Conservation (phyloP, 1,140 invertebrate species). For the Drosophila willistoni region DNA sequence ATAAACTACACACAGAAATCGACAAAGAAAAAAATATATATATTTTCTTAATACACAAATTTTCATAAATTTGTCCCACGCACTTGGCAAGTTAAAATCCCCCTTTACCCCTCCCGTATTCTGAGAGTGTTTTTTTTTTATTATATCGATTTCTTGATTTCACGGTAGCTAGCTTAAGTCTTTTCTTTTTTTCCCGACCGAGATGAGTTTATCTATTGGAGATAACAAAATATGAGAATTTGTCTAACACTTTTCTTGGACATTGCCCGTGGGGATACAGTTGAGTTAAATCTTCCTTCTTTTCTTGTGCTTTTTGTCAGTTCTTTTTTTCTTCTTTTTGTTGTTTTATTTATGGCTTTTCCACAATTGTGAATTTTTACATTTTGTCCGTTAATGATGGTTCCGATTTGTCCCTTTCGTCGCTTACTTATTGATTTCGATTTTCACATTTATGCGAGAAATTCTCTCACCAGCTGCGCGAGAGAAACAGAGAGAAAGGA, state of each 20-base stretch:
- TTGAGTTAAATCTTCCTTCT: slow-evolving; percentile 9
- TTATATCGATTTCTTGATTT: slow-evolving; percentile 44
- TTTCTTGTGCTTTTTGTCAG: slow-evolving; percentile 16
- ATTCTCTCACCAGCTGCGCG: slow-evolving; percentile 52
- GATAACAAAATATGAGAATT: slow-evolving; percentile 42
- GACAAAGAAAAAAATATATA: no score
- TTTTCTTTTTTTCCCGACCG: not conserved
- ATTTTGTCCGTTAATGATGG: slow-evolving; percentile 30
- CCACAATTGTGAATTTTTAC: slow-evolving; percentile 16
- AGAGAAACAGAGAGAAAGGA: not conserved
- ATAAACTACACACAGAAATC: no score
- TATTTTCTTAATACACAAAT: no score
- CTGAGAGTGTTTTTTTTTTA: not conserved
- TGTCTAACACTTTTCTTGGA: slow-evolving; percentile 79
- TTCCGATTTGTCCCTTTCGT: slow-evolving; percentile 26
- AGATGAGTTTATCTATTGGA: slow-evolving; percentile 29
- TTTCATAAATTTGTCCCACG: slow-evolving; percentile 18
- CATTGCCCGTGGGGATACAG: slow-evolving; percentile 36
- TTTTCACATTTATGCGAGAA: slow-evolving; percentile 62
- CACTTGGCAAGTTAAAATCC: slow-evolving; percentile 7
- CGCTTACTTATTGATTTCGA: slow-evolving; percentile 82
- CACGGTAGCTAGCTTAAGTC: slow-evolving; percentile 2
- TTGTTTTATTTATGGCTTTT: slow-evolving; percentile 28
- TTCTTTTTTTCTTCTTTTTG: slow-evolving; percentile 18
- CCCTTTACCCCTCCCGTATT: slow-evolving; percentile 16